A percentile compares a stretch with the other conserved stretches of the same genome.
phyloP scores from a whole-genome alignment of 1,140 invertebrate species.

The Pseudomyrmex sp. region DNA sequence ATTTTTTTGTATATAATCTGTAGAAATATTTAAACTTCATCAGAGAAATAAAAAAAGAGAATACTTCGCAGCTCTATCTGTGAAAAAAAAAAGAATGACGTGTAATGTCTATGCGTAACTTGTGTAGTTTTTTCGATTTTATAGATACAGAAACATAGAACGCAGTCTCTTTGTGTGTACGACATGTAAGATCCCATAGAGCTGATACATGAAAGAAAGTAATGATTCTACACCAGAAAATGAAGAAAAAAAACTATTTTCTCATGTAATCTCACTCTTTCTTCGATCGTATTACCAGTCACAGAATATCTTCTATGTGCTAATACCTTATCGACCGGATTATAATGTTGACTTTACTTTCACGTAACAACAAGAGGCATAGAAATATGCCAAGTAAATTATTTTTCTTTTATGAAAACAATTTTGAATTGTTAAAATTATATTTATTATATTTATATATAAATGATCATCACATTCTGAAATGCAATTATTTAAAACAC shows the following conservation, averaged over 20 bases:
- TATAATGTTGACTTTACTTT: no score
- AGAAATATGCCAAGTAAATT: no score
- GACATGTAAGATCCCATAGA: conserved; percentile 26
- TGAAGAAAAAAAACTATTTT: not conserved
- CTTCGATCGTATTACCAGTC: not conserved
- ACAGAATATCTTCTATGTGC: conserved; percentile 25
- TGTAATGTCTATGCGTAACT: conserved; percentile 71
- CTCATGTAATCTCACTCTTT: conserved; percentile 6
- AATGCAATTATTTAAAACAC: no score
- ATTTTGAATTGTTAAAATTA: no score
- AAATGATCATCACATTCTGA: no score
- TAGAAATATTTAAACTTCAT: conserved; percentile 79
- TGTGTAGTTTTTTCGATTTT: conserved; percentile 64
- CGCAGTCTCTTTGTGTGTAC: conserved; percentile 66
- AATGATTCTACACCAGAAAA: not conserved
- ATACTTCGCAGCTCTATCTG: conserved; percentile 51
- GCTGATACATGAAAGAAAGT: not conserved
- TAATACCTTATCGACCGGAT: no score
- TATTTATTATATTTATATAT: no score
- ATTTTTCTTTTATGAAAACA: no score
- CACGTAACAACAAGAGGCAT: no score
- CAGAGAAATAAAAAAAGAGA: conserved; percentile 70
- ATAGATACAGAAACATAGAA: conserved; percentile 79
- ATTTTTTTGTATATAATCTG: conserved; percentile 55
- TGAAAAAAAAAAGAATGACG: conserved; percentile 61